A percentile compares a stretch with the other conserved stretches of the same genome.
phyloP scores from a whole-genome alignment of 2,797 vertebrate species.

The Microchirus variegatus region DNA sequence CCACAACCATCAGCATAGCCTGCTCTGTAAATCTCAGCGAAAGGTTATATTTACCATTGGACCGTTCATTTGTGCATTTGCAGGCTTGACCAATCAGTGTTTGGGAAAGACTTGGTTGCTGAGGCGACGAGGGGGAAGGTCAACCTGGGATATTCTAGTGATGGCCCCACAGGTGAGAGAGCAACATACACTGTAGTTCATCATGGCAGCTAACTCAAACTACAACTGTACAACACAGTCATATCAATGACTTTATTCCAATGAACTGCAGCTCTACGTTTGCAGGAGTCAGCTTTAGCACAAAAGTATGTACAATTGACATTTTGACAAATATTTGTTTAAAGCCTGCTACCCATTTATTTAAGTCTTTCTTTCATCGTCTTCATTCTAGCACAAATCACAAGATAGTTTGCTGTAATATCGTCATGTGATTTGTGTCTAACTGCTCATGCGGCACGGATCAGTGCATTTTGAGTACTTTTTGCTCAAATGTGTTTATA shows the following conservation, averaged over 20 bases:
- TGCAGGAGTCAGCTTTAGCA: too few relatives aligned
- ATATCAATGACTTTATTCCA: not conserved
- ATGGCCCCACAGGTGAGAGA: slow-evolving; percentile 65
- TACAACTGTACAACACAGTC: not conserved
- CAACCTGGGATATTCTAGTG: slow-evolving; percentile 70
- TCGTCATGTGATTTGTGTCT: too few relatives aligned
- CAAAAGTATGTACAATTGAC: too few relatives aligned
- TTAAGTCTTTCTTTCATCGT: too few relatives aligned
- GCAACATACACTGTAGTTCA: not conserved
- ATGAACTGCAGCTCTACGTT: too few relatives aligned
- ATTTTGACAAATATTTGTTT: too few relatives aligned
- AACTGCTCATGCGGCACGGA: too few relatives aligned
- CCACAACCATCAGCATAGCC: slow-evolving; percentile 32
- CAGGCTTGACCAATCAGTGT: slow-evolving; percentile 61
- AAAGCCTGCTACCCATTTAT: too few relatives aligned
- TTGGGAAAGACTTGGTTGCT: slow-evolving; percentile 38
- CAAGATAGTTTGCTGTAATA: too few relatives aligned
- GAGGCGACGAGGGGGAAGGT: slow-evolving; percentile 56
- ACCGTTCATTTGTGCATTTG: slow-evolving; percentile 31
- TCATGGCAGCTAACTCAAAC: not conserved
- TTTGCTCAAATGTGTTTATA: too few relatives aligned
- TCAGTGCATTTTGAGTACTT: too few relatives aligned
- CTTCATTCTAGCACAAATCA: too few relatives aligned
- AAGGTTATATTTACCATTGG: slow-evolving; percentile 51
- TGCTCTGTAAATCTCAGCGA: slow-evolving; percentile 28